Percentiles rank a stretch among this genome's conserved stretches.
These are phyloP conservation scores for Sphaerophoria taeniata DNA, from an alignment of 2,888 invertebrate species.

Conservation along the genomic window DNA sequence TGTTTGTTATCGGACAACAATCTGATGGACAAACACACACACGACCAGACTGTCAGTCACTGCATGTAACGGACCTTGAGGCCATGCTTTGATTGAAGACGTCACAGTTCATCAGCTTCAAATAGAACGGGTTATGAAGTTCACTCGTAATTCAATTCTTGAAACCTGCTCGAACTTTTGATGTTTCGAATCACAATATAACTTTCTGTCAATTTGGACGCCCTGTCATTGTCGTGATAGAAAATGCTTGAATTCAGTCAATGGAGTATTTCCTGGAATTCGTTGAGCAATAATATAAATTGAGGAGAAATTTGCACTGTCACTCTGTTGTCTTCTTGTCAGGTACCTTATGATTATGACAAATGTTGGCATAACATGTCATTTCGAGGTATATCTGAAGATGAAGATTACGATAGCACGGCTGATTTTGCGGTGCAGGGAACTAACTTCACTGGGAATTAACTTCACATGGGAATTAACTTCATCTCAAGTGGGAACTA, in stretches of 20 bases:
- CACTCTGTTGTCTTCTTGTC: neutral
- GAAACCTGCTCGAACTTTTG: neutral
- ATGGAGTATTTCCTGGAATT: conserved; percentile 51
- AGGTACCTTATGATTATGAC: conserved; percentile 11
- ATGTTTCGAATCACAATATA: neutral
- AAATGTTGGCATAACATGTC: conserved; percentile 23
- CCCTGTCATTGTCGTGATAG: neutral
- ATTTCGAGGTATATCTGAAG: neutral
- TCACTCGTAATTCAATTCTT: neutral
- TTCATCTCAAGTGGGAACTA: too few species aligned
- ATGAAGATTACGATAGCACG: conserved; percentile 1
- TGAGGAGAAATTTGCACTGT: conserved; percentile 5
- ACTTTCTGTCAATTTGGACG: neutral
- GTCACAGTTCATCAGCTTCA: conserved; percentile 12
- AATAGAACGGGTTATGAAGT: neutral
- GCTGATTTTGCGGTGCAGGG: neutral
- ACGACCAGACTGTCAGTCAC: neutral
- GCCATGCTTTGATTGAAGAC: conserved; percentile 8
- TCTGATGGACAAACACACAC: neutral
- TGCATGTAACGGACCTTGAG: conserved; percentile 16
- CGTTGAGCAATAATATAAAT: conserved; percentile 6
- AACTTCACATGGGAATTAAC: too few species aligned
- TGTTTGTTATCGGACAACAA: conserved; percentile 18
- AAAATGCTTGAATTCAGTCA: neutral
- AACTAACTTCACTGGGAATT: too few species aligned